Conservation (phyloP, 2,113 vertebrate species). For the Cottus gobio region DNA sequence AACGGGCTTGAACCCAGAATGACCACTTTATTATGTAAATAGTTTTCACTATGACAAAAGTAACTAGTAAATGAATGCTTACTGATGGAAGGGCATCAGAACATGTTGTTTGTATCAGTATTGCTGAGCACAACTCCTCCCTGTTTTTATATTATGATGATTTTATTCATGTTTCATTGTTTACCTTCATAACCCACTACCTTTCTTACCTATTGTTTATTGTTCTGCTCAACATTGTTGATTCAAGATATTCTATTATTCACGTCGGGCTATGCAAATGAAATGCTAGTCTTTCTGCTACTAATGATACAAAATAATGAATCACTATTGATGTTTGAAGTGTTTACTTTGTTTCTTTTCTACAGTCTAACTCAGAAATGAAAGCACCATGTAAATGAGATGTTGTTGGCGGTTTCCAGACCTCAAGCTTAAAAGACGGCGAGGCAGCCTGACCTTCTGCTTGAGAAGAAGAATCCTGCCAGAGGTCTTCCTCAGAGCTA, state of each 20-base stretch:
- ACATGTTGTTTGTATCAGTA: background rate
- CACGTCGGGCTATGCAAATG: background rate
- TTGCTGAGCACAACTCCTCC: background rate
- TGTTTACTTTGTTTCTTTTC: background rate
- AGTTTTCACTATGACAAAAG: too few relatives aligned
- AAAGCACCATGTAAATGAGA: background rate
- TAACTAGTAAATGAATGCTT: background rate
- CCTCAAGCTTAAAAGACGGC: background rate
- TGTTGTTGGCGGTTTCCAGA: background rate
- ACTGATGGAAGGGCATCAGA: background rate
- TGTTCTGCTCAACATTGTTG: background rate
- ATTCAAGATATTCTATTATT: too few relatives aligned
- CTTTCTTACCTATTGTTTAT: too few relatives aligned
- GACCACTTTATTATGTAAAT: background rate
- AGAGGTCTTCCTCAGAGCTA: background rate
- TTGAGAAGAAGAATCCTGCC: background rate
- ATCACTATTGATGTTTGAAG: background rate
- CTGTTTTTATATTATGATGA: background rate
- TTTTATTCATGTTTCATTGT: background rate
- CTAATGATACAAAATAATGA: too few relatives aligned
- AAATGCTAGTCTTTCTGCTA: background rate
- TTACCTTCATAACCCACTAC: too few relatives aligned
- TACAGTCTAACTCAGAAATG: background rate
- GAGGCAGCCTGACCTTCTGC: conserved; percentile 17
- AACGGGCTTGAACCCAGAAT: background rate